Base-by-base conservation (phyloP, 2,888 invertebrate species). In the Linhomoeus sp. region DNA sequence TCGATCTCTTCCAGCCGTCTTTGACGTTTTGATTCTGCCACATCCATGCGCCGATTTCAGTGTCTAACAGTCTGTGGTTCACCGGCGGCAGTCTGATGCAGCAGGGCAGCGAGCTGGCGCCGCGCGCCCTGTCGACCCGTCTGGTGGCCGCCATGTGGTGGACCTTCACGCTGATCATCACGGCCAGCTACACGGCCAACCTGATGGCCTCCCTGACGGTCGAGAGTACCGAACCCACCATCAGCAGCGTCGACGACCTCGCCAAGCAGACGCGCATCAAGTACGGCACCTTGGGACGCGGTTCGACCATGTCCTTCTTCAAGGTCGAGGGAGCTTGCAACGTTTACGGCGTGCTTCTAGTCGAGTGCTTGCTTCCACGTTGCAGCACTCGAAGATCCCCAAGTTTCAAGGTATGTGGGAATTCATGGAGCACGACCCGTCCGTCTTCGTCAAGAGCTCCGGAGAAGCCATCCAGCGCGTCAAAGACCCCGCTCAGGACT, bases 191-290 rank as follows among this genome's bases (percentile, higher is more conserved):
- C 68, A 90, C 90, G 22, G 90, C 88, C 47, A 90, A 90, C 69
- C 71, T 90, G 58, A 88, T 88, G 42, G 88, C 88, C 9, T 88
- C 88, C 64, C 72, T 90, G 3, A 88, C 90, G 0, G 83, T 84
- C 20, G 84, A 84, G 62, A 73, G 85, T 9, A 84, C 86, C 82
- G 85, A 84, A 58, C 80, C 81, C 14, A 86, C 88, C 1, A 90
- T 94, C 47, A 85, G 87, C 65, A 83, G 81, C 59, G 88, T 86
- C 0, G 90, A 92, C 62, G 92, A 92, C 67, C 73, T 97, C 45
- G 85, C 88, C 24, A 85, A 84, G 62, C 94, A 97, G 69, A 87
- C 85, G 0, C 83, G 84, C 67, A 92, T 97, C 58, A 87, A 90
- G 66, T 97, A 94, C 66, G 97, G 97, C 0, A 82, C 85, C 7